Evolutionary conservation across 2,888 invertebrate species (phyloP), one percentile per base, ranked within the genome.

Genomic region (Baronia brevicornis): DNA sequence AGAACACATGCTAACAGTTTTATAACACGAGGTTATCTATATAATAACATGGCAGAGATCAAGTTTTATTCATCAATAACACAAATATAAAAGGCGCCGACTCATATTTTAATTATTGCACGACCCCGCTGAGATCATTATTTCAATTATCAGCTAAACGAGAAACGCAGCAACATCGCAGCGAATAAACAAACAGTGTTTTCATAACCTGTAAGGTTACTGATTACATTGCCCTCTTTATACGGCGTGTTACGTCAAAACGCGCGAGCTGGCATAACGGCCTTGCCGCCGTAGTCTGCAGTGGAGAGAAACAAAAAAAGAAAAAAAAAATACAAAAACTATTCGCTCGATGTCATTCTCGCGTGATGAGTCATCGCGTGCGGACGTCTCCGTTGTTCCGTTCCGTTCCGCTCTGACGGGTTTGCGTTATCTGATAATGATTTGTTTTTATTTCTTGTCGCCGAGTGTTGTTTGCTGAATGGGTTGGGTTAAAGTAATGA

Each of bases 391-490:
- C 39, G 38, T 33, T 38, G 36, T 44, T 40, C 28, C 36, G 36
- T 38, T 36, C 31, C 27, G 36, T 28, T 30, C 27, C 28, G 33
- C 12, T 6, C 31, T 11, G 31, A 43, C 42, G 46, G 46, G 52
- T 54, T 54, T 58, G 52, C 51, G 63, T 64, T 69, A 70, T 71
- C 68, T 39, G 58, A 59, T 69, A 67, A 66, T 56, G 58, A 54
- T 60, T 62, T 66, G 63, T 66, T 69, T 67, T 67, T 64, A 60
- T 59, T 64, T 57, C 54, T 37, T 50, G 50, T 44, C 47, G 54
- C 60, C 58, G 57, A 45, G 52, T 46, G 43, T 41, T 36, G 37
- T 42, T 53, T 47, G 56, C 58, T 60, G 44, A 40, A 51, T 52
- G 46, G 36, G 44, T 47, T 10, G 2, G 18, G 4, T 6, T 9